A percentile compares a stretch with the other conserved stretches of the same genome.
Conservation (phyloP, 2,113 vertebrate genomes). For the Megaceryle maxima region DNA sequence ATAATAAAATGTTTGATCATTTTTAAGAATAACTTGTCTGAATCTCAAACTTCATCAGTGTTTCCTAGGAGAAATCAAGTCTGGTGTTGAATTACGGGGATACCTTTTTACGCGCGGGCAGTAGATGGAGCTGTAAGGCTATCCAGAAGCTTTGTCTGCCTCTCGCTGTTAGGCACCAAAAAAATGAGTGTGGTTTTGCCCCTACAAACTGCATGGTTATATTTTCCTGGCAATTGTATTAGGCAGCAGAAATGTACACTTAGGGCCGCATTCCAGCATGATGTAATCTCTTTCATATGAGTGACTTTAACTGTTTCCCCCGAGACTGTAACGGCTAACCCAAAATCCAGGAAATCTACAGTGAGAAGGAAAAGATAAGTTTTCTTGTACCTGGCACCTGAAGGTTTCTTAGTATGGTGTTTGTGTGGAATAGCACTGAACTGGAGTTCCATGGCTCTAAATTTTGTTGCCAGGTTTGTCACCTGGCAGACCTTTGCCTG, state of each 20-base stretch:
- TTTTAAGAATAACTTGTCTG: background rate
- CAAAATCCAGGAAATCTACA: background rate
- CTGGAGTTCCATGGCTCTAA: background rate
- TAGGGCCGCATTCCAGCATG: background rate
- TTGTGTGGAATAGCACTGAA: background rate
- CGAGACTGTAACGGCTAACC: background rate
- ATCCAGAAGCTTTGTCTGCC: background rate
- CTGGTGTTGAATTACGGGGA: background rate
- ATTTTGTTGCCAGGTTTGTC: background rate
- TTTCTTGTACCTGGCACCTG: background rate
- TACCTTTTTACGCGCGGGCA: background rate
- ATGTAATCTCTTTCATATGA: background rate
- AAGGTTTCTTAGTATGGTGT: background rate
- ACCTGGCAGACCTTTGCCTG: background rate
- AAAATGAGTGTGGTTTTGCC: background rate
- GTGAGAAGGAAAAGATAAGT: background rate
- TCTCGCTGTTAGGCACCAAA: background rate
- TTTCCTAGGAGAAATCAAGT: background rate
- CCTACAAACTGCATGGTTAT: background rate
- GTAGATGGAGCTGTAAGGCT: constrained; percentile 18
- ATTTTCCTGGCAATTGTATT: background rate
- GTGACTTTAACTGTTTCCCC: background rate
- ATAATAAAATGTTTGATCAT: background rate
- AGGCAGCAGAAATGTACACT: background rate
- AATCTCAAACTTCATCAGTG: background rate